A percentile compares a stretch with the other conserved stretches of the same genome.
Evolutionary conservation across 2,888 invertebrate species (phyloP).

Genomic region (Pristionchus japonicus): DNA sequence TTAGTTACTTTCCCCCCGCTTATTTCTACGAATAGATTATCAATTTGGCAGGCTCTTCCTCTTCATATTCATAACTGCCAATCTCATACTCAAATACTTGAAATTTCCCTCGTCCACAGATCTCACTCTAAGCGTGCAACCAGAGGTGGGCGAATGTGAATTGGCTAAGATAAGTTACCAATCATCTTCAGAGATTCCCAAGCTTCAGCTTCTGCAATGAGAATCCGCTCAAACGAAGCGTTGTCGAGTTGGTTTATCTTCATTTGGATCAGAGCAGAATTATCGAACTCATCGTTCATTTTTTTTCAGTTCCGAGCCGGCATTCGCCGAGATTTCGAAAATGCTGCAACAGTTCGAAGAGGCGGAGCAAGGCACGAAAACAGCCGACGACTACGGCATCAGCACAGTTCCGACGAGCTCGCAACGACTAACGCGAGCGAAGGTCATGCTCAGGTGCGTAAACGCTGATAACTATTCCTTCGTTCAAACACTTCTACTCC

Average conservation of each 20-base stretch:
- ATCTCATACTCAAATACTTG: constrained; percentile 8
- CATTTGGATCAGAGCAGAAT: too few species aligned
- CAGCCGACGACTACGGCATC: not conserved
- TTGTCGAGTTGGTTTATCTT: not conserved
- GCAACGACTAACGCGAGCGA: not conserved
- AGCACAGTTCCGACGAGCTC: not conserved
- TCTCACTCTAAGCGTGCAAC: not conserved
- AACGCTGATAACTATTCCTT: too few species aligned
- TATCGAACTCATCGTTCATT: not conserved
- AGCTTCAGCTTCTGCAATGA: constrained; percentile 15
- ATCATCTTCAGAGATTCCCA: constrained; percentile 28
- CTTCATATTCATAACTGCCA: constrained; percentile 14
- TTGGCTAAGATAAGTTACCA: too few species aligned
- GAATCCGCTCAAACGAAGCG: constrained; percentile 17
- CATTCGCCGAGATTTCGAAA: not conserved
- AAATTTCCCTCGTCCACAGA: not conserved
- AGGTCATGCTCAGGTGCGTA: constrained; percentile 1
- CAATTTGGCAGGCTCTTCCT: not conserved
- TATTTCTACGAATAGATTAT: not conserved
- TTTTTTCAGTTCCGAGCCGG: not conserved
- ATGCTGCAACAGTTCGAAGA: not conserved
- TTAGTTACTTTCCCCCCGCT: not conserved
- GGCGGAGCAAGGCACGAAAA: not conserved
- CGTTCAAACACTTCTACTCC: too few species aligned
- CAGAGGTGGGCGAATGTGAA: too few species aligned